Evolutionary conservation across 2,888 invertebrate species (phyloP), one percentile per base, ranked within the genome.

Genomic region (Eremobia ochroleuca): DNA sequence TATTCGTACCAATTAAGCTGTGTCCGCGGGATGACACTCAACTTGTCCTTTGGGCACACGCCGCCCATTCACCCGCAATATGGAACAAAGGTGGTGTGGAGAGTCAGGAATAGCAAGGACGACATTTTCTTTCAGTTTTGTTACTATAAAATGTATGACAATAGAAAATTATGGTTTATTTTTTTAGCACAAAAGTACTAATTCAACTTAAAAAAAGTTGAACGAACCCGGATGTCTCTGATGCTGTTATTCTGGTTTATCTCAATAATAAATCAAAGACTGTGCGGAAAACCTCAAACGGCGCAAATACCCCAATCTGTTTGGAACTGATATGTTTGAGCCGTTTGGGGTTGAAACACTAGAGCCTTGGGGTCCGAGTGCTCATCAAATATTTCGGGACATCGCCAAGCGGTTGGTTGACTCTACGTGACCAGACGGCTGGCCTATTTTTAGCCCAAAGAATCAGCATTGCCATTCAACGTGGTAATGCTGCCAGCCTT

Each of bases 1-100:
- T 92, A 92, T 92, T 92, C 89, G 86, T 89, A 88, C 91, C 93
- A 93, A 95, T 95, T 93, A 93, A 92, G 91, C 91, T 83, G 85
- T 85, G 89, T 86, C 84, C 87, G 85, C 80, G 82, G 85, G 92
- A 93, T 93, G 93, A 93, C 93, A 94, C 91, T 86, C 77, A 91
- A 89, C 82, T 92, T 92, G 92, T 94, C 92, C 92, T 93, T 93
- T 92, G 90, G 92, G 92, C 92, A 92, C 89, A 92, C 90, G 90
- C 85, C 91, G 86, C 79, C 82, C 76, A 86, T 91, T 70, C 71
- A 89, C 89, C 89, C 87, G 89, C 88, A 85, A 91, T 90, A 88
- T 73, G 83, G 92, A 89, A 93, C 90, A 90, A 67, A 25, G 61
- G 76, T 58, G 59, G 62, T 43, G 69, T 86, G 76, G 92, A 92